Evolutionary conservation across 1,140 invertebrate species (phyloP), one percentile per base, ranked within the genome.

Genomic region (Diuraphis noxia): DNA sequence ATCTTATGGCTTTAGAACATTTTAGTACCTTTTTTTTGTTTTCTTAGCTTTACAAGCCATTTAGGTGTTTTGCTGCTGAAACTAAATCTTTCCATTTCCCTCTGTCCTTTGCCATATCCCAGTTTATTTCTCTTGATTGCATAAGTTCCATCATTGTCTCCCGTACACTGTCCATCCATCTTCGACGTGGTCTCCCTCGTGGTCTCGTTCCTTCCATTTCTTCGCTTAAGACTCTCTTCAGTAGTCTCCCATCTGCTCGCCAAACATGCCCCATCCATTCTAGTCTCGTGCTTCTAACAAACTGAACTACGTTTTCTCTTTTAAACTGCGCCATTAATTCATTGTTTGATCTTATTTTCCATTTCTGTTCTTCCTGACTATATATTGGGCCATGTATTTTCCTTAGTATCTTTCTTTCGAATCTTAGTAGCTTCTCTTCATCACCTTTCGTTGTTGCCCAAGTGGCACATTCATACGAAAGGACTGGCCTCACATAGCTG

Each of bases 11-110:
- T 56, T 30, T 30, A 30, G 30, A 63, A 63, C 56, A 72, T n/a
- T 13, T 17, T 34, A n/a, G 2, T 52, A 52, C 49, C 21, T 5
- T 23, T 56, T n/a, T n/a, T 10, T 43, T 43, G 8, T 85, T 85
- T 43, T 46, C n/a, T n/a, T n/a, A 85, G 10, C 41, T 87, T 87
- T 38, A 87, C 85, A 87, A 52, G 19, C 46, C 46, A 87, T 87
- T 36, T 8, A 56, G 3, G 23, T 1, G 52, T 52, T 87, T 38
- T 9, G 49, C 46, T 87, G 17, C 46, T 38, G 23, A 38, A 87
- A 85, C 79, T 81, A 84, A 43, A 19, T 84, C 41, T 43, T 52
- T 52, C 10, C 7, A 23, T 36, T 36, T 52, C 30, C 5, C 8
- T 87, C 19, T 38, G 7, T 87, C 3, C 7, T 87, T 25, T 49